Evolutionary conservation across 2,113 vertebrate genomes (phyloP).

Genomic region (Lutjanus erythropterus): DNA sequence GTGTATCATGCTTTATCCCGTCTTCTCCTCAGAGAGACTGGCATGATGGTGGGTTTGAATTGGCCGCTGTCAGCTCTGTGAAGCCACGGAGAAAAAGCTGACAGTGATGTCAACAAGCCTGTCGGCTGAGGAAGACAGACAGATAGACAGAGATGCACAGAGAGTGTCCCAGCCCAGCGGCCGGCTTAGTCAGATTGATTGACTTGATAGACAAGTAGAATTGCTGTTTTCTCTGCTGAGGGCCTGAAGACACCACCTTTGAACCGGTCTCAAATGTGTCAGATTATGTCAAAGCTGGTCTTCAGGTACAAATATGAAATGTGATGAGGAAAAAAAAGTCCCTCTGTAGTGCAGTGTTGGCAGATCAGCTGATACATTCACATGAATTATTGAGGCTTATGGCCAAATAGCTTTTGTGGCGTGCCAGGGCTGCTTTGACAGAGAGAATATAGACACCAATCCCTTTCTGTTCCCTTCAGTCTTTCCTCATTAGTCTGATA

Average conservation of each 20-base stretch:
- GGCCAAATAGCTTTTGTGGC: not conserved
- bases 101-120: slow-evolving; percentile 57
- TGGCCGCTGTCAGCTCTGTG: slow-evolving; percentile 51
- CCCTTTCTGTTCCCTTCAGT: not conserved
- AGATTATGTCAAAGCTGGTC: slow-evolving; percentile 29
- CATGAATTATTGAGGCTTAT: slow-evolving; percentile 31
- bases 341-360: slow-evolving; percentile 15
- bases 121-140: slow-evolving; percentile 53
- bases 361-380: slow-evolving; percentile 36
- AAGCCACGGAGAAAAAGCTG: slow-evolving; percentile 54
- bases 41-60: slow-evolving; percentile 37
- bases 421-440: slow-evolving; percentile 22
- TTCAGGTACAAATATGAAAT: slow-evolving; percentile 10
- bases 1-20: not conserved
- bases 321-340: not conserved
- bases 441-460: not conserved
- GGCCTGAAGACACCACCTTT: slow-evolving; percentile 15
- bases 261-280: slow-evolving; percentile 46
- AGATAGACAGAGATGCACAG: slow-evolving; percentile 25
- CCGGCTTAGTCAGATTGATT: slow-evolving; percentile 36
- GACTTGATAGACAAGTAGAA: slow-evolving; percentile 38
- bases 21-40: slow-evolving; percentile 46
- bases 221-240: slow-evolving; percentile 36
- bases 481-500: slow-evolving; percentile 19
- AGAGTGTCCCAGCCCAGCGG: slow-evolving; percentile 24